These are phyloP conservation scores for Drosophila robusta DNA, from an alignment of 2,888 invertebrate species.

Conservation along the genomic window DNA sequence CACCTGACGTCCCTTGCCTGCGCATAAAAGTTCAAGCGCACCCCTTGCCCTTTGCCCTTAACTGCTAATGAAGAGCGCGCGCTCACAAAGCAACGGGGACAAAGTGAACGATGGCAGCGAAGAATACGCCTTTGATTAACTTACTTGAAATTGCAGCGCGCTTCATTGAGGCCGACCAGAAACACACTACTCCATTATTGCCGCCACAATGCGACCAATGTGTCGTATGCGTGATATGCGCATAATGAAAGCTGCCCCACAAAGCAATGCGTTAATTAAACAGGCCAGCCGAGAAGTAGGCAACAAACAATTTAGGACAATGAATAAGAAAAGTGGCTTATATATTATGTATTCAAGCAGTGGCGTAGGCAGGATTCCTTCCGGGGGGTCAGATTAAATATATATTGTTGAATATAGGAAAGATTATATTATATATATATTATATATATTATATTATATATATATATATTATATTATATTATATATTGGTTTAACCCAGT, in stretches of 20 bases:
- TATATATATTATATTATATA: no score
- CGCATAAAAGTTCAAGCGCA: constrained; percentile 21
- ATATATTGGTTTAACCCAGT: no score
- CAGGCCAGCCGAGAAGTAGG: constrained; percentile 28
- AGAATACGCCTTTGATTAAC: constrained; percentile 31
- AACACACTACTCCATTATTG: constrained; percentile 39
- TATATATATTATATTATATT: no score
- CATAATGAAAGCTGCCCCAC: constrained; percentile 19
- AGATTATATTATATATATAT: no score
- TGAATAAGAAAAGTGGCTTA: not conserved
- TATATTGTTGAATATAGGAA: no score
- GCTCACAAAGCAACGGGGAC: constrained; percentile 12
- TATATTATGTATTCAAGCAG: no score
- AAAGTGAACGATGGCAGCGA: not conserved
- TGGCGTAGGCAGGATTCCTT: no score
- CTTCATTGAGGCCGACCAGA: constrained; percentile 8
- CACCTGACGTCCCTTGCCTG: not conserved
- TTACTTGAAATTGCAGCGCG: constrained; percentile 21
- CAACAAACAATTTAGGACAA: constrained; percentile 18
- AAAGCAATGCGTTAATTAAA: constrained; percentile 14
- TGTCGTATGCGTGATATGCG: constrained; percentile 45
- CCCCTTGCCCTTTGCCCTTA: constrained; percentile 36
- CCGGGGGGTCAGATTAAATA: no score
- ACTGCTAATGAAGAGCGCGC: constrained; percentile 65
- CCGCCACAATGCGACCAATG: constrained; percentile 31